Percentiles rank a stretch among this genome's conserved stretches.
These are phyloP conservation scores for Phymanthus crucifer DNA, from an alignment of 92 coral and sea anemone species.

Conservation along the genomic window DNA sequence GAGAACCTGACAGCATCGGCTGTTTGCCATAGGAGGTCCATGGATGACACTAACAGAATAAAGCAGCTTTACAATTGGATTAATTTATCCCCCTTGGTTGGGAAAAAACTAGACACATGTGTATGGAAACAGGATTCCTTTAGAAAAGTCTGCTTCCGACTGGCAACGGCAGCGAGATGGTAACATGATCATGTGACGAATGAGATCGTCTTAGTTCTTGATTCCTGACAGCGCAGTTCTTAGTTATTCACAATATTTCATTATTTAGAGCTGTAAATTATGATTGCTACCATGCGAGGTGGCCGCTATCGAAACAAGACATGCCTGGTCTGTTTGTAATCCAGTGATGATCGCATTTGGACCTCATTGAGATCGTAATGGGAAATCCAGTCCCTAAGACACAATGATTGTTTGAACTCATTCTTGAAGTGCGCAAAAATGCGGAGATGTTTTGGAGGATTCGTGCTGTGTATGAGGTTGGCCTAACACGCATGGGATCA, in stretches of 20 bases:
- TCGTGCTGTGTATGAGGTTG: neutral
- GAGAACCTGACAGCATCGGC: neutral
- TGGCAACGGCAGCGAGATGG: neutral
- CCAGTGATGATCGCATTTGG: neutral
- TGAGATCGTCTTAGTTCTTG: neutral
- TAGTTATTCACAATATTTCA: no score
- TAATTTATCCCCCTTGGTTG: conserved; percentile 2
- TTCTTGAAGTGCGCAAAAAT: neutral
- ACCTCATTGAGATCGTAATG: neutral
- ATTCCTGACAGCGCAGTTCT: neutral
- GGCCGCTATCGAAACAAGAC: no score
- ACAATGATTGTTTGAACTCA: neutral
- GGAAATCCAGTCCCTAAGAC: neutral
- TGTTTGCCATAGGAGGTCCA: neutral
- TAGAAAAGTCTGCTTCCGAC: conserved; percentile 1
- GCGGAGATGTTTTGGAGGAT: neutral
- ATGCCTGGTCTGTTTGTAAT: neutral
- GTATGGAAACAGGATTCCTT: neutral
- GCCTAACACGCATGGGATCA: neutral
- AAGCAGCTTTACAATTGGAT: neutral
- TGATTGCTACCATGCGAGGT: no score
- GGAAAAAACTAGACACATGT: conserved; percentile 9
- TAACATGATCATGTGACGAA: neutral
- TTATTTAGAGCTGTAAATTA: no score
- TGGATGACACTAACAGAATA: neutral